Conservation (phyloP, 2,113 vertebrate species). For the Pituophis catenifer region DNA sequence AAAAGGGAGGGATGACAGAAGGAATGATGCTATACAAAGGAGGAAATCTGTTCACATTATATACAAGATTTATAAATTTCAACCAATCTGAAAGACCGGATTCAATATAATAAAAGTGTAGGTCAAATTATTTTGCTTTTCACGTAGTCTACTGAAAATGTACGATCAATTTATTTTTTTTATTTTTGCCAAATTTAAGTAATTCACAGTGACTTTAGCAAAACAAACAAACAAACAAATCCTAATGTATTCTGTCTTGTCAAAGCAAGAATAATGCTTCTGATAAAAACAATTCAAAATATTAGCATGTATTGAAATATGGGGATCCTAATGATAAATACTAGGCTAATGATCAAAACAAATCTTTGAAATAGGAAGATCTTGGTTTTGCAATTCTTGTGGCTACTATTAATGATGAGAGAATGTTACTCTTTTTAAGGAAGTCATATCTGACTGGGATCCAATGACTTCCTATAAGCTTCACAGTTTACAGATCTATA, state of each 20-base stretch:
- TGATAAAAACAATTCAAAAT: neutral
- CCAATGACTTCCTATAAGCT: neutral
- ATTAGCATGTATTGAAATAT: neutral
- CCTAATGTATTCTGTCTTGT: neutral
- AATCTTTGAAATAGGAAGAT: constrained; percentile 8
- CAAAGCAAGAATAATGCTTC: neutral
- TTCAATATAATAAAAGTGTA: neutral
- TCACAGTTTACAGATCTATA: neutral
- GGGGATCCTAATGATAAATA: constrained; percentile 6
- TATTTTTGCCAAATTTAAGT: neutral
- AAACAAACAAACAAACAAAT: neutral
- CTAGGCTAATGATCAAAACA: constrained; percentile 34
- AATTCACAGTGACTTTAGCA: neutral
- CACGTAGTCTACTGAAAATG: neutral
- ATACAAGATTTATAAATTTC: neutral
- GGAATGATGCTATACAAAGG: neutral
- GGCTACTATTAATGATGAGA: neutral
- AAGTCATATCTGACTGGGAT: neutral
- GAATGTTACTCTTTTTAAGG: constrained; percentile 3
- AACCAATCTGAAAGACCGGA: neutral
- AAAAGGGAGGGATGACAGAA: neutral
- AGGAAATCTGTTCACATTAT: neutral
- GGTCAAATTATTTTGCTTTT: neutral
- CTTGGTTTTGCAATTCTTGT: neutral
- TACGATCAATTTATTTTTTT: neutral